Conservation (phyloP, 35 echinoderm and acorn worm species). For the Chiridota heheva region DNA sequence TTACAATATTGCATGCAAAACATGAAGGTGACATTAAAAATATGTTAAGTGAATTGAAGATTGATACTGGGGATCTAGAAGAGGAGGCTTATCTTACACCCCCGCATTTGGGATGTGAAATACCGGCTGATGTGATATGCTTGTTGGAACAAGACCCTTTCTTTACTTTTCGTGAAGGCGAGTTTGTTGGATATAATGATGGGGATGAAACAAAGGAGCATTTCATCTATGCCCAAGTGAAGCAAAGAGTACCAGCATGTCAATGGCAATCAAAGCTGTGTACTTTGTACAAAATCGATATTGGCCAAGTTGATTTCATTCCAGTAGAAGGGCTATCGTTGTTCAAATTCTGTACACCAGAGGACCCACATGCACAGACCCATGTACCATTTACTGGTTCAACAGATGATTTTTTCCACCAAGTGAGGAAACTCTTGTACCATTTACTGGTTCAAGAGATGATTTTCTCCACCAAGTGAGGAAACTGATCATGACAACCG, state of each 20-base stretch:
- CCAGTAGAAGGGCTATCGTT: no score
- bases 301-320: no score
- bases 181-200: conserved; percentile 35
- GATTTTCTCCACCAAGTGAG: no score
- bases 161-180: not conserved
- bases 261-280: no score
- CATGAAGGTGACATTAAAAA: not conserved
- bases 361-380: no score
- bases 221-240: conserved; percentile 18
- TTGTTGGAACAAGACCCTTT: conserved; percentile 19
- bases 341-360: no score
- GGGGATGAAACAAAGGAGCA: not conserved
- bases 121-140: conserved; percentile 18
- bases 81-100: not conserved
- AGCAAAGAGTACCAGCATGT: not conserved
- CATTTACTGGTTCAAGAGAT: no score
- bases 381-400: no score
- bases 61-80: not conserved
- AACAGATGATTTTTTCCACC: no score
- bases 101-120: conserved; percentile 2
- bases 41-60: conserved; percentile 2
- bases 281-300: no score
- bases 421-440: no score
- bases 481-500: no score
- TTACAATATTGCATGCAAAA: not conserved